phyloP scores from a whole-genome alignment of 2,888 invertebrate species.

The Leptopilina myrica region DNA sequence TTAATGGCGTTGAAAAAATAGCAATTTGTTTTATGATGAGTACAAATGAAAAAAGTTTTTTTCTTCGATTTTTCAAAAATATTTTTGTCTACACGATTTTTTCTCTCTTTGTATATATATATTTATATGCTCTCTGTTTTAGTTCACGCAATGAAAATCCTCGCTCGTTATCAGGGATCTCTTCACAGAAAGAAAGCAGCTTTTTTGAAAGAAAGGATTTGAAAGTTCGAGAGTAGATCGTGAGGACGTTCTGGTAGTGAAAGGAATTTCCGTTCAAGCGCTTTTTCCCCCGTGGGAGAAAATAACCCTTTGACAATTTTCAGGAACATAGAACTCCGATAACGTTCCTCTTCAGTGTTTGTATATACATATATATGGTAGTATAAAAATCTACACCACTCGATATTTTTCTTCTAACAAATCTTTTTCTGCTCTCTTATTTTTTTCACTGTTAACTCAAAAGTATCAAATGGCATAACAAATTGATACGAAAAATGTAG shows the following conservation, averaged over 20 bases:
- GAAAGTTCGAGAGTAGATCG: conserved; percentile 21
- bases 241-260: conserved; percentile 21
- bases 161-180: conserved; percentile 33
- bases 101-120: background rate
- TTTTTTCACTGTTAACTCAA: too few relatives aligned
- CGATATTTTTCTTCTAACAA: too few relatives aligned
- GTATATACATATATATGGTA: too few relatives aligned
- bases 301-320: conserved; percentile 23
- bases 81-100: too few relatives aligned
- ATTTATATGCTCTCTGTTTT: background rate
- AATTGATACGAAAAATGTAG: too few relatives aligned
- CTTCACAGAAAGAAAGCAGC: conserved; percentile 30
- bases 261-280: conserved; percentile 31
- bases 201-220: conserved; percentile 25
- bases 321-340: background rate
- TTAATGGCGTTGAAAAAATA: too few relatives aligned
- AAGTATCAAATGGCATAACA: too few relatives aligned
- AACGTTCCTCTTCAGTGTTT: background rate
- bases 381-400: too few relatives aligned
- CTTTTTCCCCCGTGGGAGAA: background rate
- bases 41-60: too few relatives aligned
- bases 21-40: too few relatives aligned
- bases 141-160: conserved; percentile 38
- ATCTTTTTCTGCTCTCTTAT: too few relatives aligned
- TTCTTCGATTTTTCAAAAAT: too few relatives aligned